phyloP scores from a whole-genome alignment of 2,113 vertebrate species.

The Petrocephalus microphthalmus region DNA sequence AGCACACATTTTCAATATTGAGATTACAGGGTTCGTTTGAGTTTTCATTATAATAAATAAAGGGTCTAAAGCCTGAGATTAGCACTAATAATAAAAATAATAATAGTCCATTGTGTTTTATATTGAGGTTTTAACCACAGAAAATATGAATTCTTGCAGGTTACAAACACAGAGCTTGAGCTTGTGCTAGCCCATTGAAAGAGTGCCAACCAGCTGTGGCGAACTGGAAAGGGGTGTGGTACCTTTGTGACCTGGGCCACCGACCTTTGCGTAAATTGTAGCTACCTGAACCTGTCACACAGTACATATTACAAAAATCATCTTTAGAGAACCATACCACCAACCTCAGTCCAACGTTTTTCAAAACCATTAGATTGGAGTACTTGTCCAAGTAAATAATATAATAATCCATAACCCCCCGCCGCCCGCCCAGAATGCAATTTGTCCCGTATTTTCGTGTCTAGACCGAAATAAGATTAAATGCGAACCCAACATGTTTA shows the following conservation, averaged over 20 bases:
- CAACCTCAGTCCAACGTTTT: background rate
- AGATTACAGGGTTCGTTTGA: conserved; percentile 33
- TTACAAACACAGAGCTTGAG: background rate
- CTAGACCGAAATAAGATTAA: background rate
- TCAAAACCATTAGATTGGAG: background rate
- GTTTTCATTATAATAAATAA: conserved; percentile 35
- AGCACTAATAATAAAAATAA: background rate
- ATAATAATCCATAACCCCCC: background rate
- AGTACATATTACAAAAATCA: background rate
- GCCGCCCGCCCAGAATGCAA: background rate
- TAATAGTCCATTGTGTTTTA: background rate
- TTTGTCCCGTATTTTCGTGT: background rate
- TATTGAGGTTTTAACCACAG: background rate
- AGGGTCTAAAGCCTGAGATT: background rate
- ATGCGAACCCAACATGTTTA: background rate
- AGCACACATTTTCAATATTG: conserved; percentile 32
- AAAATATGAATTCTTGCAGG: background rate
- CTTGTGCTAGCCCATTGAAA: background rate
- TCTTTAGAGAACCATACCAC: background rate
- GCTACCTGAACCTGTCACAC: background rate
- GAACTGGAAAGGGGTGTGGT: background rate
- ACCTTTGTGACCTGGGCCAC: background rate
- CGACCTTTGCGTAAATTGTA: too few species aligned
- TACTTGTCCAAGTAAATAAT: background rate
- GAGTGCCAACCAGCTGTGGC: background rate